Evolutionary conservation across 2,113 vertebrate genomes (phyloP), one percentile per base, ranked within the genome.

Genomic region (Eidolon helvum): DNA sequence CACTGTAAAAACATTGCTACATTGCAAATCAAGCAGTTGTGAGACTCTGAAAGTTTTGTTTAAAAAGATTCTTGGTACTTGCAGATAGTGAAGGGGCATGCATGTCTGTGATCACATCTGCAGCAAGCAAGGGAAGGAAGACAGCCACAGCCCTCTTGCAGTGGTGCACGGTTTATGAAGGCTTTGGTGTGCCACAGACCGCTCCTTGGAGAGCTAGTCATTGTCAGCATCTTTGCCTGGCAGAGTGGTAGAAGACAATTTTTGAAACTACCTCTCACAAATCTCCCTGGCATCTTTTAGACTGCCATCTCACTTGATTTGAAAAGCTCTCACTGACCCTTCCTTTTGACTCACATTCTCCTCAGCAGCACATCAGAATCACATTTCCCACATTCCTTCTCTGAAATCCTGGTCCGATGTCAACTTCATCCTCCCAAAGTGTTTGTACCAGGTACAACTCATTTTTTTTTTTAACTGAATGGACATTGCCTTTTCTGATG

Each of bases 121-220:
- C 71, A 86, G 72, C 87, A 33, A 33, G 9, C 10, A 11, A 8
- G 10, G 35, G 38, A 6, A 16, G n/a, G 45, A 50, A 50, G 48
- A 50, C 5, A 0, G 30, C 1, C 12, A 33, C 7, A 24, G 7
- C 48, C 12, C 55, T 45, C 33, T 63, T 28, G 50, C 30, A 18
- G 45, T 9, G 72, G 19, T 0, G 0, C 7, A 0, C 4, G 2
- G 1, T 21, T 1, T 9, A 50, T 53, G 87, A 33, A 45, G 61
- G 22, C 69, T 38, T 69, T 77, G 15, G 40, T 0, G 4, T 4
- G 6, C n/a, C 12, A 1, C 0, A 5, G 53, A 10, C 66, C 33
- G 10, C 66, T 69, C 77, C 33, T 48, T 26, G 40, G 74, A 48
- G 68, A 40, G 35, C n/a, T 61, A 72, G 48, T 28, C 15, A 1